Base-by-base conservation (phyloP, 1,140 invertebrate species). In the Caenorhabditis inopinata region DNA sequence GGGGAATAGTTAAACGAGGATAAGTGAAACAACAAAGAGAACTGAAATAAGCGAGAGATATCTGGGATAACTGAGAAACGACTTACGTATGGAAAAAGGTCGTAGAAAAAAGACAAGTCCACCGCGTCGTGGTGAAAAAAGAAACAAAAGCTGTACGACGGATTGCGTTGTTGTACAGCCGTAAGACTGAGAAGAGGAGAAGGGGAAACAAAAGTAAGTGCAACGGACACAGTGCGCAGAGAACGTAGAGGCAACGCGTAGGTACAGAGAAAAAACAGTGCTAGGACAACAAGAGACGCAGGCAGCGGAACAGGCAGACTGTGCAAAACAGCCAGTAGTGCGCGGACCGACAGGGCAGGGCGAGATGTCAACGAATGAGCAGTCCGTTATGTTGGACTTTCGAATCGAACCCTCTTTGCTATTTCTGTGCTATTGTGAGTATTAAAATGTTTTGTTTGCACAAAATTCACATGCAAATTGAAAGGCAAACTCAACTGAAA, bases 161-260 rank as follows among this genome's bases (percentile, higher is more conserved):
- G 32, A 42, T 38, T 68, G 29, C 11, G 58, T 68, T 68, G 58
- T 68, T 68, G 38, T 68, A 32, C 32, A 18, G 32, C 18, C 27
- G 51, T 58, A 14, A 18, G 38, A 68, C 21, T 68, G n/a, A 18
- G 58, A 21, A 68, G 38, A n/a, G 23, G 23, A 18, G 58, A 21
- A 21, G n/a, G n/a, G 32, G 38, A n/a, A 32, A 42, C 49, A 35
- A 18, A 68, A 68, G 53, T 62, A 38, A 68, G 58, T 68, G 58
- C 58, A 68, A 68, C 58, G 58, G 58, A 68, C 58, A 68, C 32
- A 42, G 58, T 68, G 58, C 58, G 58, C 58, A 68, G 58, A 68
- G n/a, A 58, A 68, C 58, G 58, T 23, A 68, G 58, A 68, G 58
- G 58, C 38, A 68, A 68, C 58, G 58, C 58, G 29, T 38, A 29